Base-by-base conservation (phyloP, 2,888 invertebrate species). In the Automeris io region DNA sequence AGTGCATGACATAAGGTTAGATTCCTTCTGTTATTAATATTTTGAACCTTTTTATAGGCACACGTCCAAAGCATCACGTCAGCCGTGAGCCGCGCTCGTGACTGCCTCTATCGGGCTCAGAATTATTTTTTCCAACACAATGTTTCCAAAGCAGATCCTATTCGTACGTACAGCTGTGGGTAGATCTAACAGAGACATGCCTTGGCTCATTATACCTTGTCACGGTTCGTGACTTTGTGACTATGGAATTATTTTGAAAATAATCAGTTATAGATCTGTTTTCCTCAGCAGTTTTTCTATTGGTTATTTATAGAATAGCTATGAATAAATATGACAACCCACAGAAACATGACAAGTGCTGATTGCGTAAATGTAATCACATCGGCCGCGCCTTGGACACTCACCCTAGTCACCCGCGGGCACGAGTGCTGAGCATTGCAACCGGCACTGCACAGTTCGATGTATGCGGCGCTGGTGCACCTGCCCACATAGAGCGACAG, bases 51-150 rank as follows among this genome's bases (percentile, higher is more conserved):
- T 46, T 42, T 43, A 42, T 39, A 40, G 48, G 41, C 41, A 39
- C 42, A 35, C 39, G 42, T 46, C 29, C 7, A 29, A 16, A 29
- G 16, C 29, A 29, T 29, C 29, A 9, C 29, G 16, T n/a, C 16
- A 29, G 21, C 16, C 47, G 43, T 51, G 49, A 42, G 46, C 49
- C 54, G 49, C 44, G 48, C 42, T 45, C 47, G 46, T 46, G 47
- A 45, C 46, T 42, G 41, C 35, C 37, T 37, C 46, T 46, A 48
- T 51, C 46, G 49, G 46, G 39, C 41, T 42, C 39, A 37, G 46
- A 43, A 46, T 48, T 39, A 35, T 29, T 41, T 35, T 46, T 46
- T 47, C 43, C 39, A 35, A 16, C 23, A 29, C 6, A 19, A 35
- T 33, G 31, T 33, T 5, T 35, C 35, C 45, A 41, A 39, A 37